Evolutionary conservation across 2,888 invertebrate genomes (phyloP), one percentile per base, ranked within the genome.

Genomic region (Noctuana brunneofusca): DNA sequence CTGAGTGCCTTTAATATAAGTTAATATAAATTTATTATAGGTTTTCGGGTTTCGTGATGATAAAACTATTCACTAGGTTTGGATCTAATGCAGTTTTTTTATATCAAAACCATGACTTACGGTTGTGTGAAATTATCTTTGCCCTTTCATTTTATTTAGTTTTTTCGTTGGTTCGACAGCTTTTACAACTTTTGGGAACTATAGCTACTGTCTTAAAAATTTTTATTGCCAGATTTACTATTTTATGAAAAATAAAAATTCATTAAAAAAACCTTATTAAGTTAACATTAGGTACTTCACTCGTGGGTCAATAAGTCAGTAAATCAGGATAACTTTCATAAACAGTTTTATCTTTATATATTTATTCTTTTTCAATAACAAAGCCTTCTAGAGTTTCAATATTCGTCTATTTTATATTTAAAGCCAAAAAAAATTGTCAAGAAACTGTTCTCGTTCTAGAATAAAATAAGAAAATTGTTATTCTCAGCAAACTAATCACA

Each of bases 1-100:
- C 56, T 27, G 27, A 66, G 53, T 38, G 57, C 63, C 58, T 24
- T 24, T n/a, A 22, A 50, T 55, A 50, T 55, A 52, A 50, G 50
- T 63, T 54, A 27, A 60, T 56, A 54, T 48, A n/a, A n/a, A n/a
- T 58, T 30, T 58, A 64, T 20, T 41, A 24, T 30, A n/a, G n/a
- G 56, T 35, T 50, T 62, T 27, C 20, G 11, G 8, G n/a, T 41
- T 30, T 53, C 30, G 14, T 8, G 16, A 14, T 22, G 14, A 52
- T 30, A 18, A 58, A 49, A 38, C 0, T 41, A n/a, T 24, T 35
- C n/a, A 35, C 16, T 8, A 41, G 12, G 14, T 16, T 27, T n/a
- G n/a, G n/a, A n/a, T n/a, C n/a, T 3, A 35, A 35, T 12, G n/a
- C n/a, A n/a, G 12, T 12, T 35, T 3, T n/a, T 35, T 1, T 6